Conservation (phyloP, 1,140 invertebrate species). For the Heliothis virescens region DNA sequence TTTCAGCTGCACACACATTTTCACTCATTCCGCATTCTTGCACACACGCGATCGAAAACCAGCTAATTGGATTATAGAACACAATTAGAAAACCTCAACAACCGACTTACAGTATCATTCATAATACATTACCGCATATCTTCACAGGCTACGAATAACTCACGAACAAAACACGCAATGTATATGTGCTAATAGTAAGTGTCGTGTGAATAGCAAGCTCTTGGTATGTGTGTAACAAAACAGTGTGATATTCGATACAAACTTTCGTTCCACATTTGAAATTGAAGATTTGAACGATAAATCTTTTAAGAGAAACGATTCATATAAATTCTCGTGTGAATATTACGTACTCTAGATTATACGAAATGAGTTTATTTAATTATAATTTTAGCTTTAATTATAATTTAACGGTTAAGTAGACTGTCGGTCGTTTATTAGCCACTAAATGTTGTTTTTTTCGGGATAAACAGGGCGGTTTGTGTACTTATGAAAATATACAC, state of each 20-base stretch:
- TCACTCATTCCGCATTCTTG: conserved; percentile 56
- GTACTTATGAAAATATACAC: too few relatives aligned
- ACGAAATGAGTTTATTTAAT: too few relatives aligned
- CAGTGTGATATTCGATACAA: conserved; percentile 36
- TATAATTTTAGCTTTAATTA: too few relatives aligned
- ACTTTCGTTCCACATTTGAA: conserved; percentile 48
- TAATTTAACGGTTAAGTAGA: too few relatives aligned
- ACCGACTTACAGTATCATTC: background rate
- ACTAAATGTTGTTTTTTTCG: too few relatives aligned
- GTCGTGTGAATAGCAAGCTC: background rate
- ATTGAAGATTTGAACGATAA: conserved; percentile 40
- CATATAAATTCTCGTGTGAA: conserved; percentile 26
- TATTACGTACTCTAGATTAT: background rate
- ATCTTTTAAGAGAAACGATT: conserved; percentile 32
- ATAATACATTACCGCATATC: conserved; percentile 36
- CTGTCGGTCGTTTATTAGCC: too few relatives aligned
- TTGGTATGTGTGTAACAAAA: conserved; percentile 14
- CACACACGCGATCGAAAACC: conserved; percentile 49
- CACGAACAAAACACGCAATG: conserved; percentile 24
- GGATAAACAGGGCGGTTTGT: too few relatives aligned
- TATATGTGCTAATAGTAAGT: background rate
- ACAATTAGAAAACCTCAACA: conserved; percentile 29
- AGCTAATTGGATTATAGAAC: conserved; percentile 47
- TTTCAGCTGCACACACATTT: conserved; percentile 51
- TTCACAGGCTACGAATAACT: background rate